Conservation (phyloP, 2,888 invertebrate genomes). For the Eupithecia tripunctaria region DNA sequence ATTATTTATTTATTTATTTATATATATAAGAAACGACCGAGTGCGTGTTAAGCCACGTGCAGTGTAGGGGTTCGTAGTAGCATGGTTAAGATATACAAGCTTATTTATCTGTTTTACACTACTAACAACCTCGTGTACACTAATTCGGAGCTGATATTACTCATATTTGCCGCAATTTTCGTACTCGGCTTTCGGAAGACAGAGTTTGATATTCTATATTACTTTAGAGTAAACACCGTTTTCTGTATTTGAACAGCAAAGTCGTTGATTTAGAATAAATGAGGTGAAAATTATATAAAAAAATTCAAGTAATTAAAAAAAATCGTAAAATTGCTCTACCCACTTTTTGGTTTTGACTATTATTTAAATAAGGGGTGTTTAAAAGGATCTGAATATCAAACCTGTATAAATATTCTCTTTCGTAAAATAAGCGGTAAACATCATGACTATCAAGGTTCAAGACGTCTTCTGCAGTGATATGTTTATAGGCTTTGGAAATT, state of each 20-base stretch:
- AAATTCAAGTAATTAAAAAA: background rate
- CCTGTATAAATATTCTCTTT: constrained; percentile 34
- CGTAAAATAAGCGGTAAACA: constrained; percentile 31
- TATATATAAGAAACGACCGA: no score
- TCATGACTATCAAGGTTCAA: constrained; percentile 19
- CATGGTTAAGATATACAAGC: background rate
- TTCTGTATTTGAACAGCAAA: background rate
- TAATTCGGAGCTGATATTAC: no score
- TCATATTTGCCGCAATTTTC: no score
- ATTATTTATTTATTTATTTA: no score
- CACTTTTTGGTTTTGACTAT: background rate
- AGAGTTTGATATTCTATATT: no score
- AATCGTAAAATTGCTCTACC: background rate
- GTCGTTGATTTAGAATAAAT: background rate
- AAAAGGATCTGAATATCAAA: background rate
- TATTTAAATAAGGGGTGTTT: background rate
- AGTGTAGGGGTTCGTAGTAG: background rate
- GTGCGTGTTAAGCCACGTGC: background rate
- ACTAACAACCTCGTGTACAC: no score
- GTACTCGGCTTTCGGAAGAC: no score
- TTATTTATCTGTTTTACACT: no score
- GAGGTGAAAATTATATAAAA: background rate
- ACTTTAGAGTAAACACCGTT: no score
- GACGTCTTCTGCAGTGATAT: background rate
- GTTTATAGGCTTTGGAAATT: constrained; percentile 1